A percentile compares a stretch with the other conserved stretches of the same genome.
Conservation (phyloP, 2,113 vertebrate species). For the Daubentonia madagascariensis region DNA sequence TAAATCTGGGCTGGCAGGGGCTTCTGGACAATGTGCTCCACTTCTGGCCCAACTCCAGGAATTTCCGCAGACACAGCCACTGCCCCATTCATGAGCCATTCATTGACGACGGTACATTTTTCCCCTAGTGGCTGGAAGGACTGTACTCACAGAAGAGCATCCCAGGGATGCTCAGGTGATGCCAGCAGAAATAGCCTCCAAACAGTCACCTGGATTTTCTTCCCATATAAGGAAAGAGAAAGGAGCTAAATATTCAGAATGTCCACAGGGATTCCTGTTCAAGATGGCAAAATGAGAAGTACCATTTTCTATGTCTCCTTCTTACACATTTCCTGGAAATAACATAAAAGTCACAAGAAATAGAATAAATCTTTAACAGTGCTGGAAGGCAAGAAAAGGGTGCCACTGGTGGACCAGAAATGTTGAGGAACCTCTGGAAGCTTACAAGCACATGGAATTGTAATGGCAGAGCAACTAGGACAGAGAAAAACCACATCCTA, state of each 20-base stretch:
- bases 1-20: neutral
- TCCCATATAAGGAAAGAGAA: neutral
- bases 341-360: neutral
- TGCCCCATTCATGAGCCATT: neutral
- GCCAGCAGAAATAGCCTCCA: neutral
- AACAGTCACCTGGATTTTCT: neutral
- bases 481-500: neutral
- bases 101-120: neutral
- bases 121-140: neutral
- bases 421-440: neutral
- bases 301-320: neutral
- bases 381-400: neutral
- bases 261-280: neutral
- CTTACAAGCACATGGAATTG: neutral
- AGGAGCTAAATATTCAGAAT: neutral
- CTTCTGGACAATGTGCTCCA: neutral
- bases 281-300: neutral
- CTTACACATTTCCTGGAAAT: neutral
- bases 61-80: neutral
- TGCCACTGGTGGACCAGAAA: neutral
- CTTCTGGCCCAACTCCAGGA: neutral
- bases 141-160: neutral
- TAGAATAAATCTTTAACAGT: neutral
- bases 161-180: neutral
- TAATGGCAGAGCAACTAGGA: neutral